Conservation (phyloP, 2,888 invertebrate species). For the Latheticus oryzae region DNA sequence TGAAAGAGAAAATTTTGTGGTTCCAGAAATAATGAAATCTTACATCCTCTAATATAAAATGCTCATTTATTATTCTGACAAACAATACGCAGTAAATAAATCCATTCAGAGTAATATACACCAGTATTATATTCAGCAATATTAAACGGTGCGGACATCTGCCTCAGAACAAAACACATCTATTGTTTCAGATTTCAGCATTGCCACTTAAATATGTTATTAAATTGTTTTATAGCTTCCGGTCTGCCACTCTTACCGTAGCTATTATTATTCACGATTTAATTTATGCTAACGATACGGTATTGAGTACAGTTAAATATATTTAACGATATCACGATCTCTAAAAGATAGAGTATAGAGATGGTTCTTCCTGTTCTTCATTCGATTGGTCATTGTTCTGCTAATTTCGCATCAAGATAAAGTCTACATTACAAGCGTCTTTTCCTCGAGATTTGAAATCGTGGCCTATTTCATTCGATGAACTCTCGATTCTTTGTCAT, state of each 20-base stretch:
- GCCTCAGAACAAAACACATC: conserved; percentile 61
- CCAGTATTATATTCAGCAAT: conserved; percentile 57
- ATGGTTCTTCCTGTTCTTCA: conserved; percentile 54
- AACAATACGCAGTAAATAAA: conserved; percentile 63
- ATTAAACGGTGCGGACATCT: conserved; percentile 61
- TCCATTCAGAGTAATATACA: conserved; percentile 57
- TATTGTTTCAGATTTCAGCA: conserved; percentile 64
- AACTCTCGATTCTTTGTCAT: conserved; percentile 48
- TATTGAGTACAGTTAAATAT: conserved; percentile 57
- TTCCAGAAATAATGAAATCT: too few species aligned
- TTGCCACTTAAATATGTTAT: conserved; percentile 65
- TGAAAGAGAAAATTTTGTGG: too few species aligned
- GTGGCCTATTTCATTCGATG: conserved; percentile 55
- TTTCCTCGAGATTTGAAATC: conserved; percentile 47
- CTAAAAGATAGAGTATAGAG: conserved; percentile 47
- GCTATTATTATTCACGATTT: conserved; percentile 57
- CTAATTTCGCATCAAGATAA: conserved; percentile 59
- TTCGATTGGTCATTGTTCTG: conserved; percentile 63
- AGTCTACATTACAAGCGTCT: conserved; percentile 45
- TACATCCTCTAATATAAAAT: conserved; percentile 58
- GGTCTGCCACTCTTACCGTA: conserved; percentile 55
- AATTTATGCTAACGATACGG: conserved; percentile 63
- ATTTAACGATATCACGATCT: conserved; percentile 50
- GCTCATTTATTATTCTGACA: conserved; percentile 55
- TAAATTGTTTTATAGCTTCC: conserved; percentile 66